Evolutionary conservation across 2,113 vertebrate species (phyloP).

Genomic region (Otocyon megalotis): DNA sequence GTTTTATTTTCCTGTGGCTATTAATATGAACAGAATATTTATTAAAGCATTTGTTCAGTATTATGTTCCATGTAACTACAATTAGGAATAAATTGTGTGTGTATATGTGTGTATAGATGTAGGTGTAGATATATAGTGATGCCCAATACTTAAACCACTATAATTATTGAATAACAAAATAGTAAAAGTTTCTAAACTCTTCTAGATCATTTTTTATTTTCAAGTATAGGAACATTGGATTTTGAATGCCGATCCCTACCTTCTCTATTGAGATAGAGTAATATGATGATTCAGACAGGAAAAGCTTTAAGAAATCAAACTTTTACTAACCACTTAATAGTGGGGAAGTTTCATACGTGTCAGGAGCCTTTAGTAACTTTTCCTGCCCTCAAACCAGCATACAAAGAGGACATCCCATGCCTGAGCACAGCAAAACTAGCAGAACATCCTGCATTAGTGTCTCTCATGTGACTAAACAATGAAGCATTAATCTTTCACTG

Average conservation of each 20-base stretch:
- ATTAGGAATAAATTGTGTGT: neutral
- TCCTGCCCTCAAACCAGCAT: neutral
- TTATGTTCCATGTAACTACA: neutral
- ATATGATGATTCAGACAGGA: neutral
- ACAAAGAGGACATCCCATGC: neutral
- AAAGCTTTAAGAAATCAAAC: neutral
- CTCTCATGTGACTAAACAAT: neutral
- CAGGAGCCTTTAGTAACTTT: neutral
- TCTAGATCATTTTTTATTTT: constrained; percentile 33
- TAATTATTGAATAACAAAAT: neutral
- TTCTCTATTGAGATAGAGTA: neutral
- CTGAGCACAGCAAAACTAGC: neutral
- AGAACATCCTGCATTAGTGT: neutral
- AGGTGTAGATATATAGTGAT: neutral
- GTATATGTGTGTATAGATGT: neutral
- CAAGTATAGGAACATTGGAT: neutral
- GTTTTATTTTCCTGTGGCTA: neutral
- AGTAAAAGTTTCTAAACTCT: neutral
- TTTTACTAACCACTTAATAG: neutral
- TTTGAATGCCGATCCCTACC: neutral
- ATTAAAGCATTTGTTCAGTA: neutral
- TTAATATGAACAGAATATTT: constrained; percentile 35
- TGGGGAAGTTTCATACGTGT: neutral
- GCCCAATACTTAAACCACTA: neutral
- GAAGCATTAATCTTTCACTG: neutral